Conservation (phyloP, 1,140 invertebrate species). For the Tetragnatha versicolor region DNA sequence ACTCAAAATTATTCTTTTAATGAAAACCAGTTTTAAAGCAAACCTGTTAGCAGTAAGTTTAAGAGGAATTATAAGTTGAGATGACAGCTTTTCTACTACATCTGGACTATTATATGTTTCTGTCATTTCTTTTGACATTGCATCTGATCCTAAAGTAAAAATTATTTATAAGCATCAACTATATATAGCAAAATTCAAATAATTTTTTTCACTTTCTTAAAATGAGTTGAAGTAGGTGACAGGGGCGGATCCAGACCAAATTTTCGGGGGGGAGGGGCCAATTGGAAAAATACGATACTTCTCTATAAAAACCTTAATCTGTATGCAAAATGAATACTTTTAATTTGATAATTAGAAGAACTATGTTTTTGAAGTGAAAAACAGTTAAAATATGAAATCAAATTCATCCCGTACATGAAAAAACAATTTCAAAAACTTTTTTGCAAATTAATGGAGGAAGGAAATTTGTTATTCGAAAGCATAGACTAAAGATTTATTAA, state of each 20-base stretch:
- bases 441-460: no score
- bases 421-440: no score
- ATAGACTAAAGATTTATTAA: no score
- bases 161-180: not conserved
- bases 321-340: no score
- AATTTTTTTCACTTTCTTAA: not conserved
- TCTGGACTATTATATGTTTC: conserved; percentile 72
- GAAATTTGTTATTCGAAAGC: no score
- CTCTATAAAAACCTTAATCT: not conserved
- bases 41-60: conserved; percentile 56
- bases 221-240: no score
- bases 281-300: not conserved
- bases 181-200: not conserved
- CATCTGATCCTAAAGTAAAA: conserved; percentile 52
- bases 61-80: conserved; percentile 50
- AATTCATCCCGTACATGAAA: no score
- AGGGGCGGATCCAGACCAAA: not conserved
- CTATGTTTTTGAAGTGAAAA: no score
- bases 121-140: conserved; percentile 49
- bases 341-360: no score
- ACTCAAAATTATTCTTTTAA: not conserved
- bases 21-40: not conserved
- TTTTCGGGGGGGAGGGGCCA: not conserved
- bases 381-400: no score
- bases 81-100: conserved; percentile 68